Conservation (phyloP, 2,113 vertebrate genomes). For the Cynopterus brachyotis region DNA sequence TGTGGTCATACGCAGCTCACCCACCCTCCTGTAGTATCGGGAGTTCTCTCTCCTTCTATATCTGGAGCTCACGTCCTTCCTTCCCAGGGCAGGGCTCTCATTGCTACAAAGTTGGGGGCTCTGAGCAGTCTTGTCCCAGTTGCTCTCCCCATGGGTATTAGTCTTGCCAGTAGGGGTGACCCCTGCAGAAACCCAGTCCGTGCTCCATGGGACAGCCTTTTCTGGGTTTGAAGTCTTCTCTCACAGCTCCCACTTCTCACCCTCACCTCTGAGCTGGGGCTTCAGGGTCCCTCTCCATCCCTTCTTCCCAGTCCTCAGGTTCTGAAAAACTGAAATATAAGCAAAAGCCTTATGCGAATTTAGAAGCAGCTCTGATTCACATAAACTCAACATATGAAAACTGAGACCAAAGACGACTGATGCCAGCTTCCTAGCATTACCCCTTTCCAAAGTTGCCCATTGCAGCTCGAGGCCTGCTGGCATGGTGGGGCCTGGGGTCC, state of each 20-base stretch:
- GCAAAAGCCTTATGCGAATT: neutral
- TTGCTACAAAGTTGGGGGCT: neutral
- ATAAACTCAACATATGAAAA: constrained; percentile 56
- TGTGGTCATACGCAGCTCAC: neutral
- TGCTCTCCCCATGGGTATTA: neutral
- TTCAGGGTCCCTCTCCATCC: neutral
- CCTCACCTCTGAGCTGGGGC: neutral
- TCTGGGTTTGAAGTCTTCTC: neutral
- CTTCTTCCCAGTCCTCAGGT: neutral
- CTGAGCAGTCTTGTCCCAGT: neutral
- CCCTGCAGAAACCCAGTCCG: neutral
- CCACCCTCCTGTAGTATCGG: neutral
- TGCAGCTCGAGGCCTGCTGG: neutral
- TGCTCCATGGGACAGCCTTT: neutral
- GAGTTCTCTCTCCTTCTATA: neutral
- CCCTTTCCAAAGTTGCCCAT: neutral
- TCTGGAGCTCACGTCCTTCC: neutral
- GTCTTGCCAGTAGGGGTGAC: neutral
- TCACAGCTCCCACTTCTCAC: no score
- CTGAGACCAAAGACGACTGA: neutral
- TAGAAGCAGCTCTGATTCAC: constrained; percentile 24
- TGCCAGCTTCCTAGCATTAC: neutral
- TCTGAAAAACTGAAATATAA: constrained; percentile 4
- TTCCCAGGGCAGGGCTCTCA: neutral
- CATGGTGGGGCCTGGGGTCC: no score